Evolutionary conservation across 1,140 invertebrate genomes (phyloP), one percentile per base, ranked within the genome.

Genomic region (Cyrtorhinus lividipennis): DNA sequence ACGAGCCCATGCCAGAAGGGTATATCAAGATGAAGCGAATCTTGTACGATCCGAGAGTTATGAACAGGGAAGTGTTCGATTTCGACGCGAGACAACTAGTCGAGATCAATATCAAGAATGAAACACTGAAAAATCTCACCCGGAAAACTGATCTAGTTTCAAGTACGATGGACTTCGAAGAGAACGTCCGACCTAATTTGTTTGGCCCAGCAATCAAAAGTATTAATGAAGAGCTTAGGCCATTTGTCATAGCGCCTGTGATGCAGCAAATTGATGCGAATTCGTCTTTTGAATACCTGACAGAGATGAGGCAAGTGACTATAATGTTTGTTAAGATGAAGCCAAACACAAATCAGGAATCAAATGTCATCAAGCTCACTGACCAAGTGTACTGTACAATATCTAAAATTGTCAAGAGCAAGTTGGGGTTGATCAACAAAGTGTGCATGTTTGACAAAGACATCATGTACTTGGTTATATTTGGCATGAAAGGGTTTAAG

Each of bases 361-460:
- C 25, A 1, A 67, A 69, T 1, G 74, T 71, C 25, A 70, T 71
- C 18, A 70, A 72, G 13, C 69, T 83, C 0, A 76, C 79, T 8
- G 68, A 73, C 22, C 65, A 80, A 0, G 75, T 83, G 13, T 85
- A 82, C 67, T 76, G 76, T 56, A 70, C 74, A 20, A 76, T 85
- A 60, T 81, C 77, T 69, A 73, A 79, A 18, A 69, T 75, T 38
- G 75, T 80, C 1, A 68, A 69, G 25, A 65, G 71, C 1, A 76
- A 77, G 67, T 74, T 79, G 56, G 84, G 84, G 2, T 78, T 80
- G 38, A 76, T 87, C 1, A 87, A 86, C 67, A 87, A 87, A 71
- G 78, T 83, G 0, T 84, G 78, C 0, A 71, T 85, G 23, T 87
- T 87, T 71, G 85, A 86, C 68, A 86, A 86, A 72, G 85, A 85